Conservation (phyloP, 2,113 vertebrate species). For the Suncus etruscus region DNA sequence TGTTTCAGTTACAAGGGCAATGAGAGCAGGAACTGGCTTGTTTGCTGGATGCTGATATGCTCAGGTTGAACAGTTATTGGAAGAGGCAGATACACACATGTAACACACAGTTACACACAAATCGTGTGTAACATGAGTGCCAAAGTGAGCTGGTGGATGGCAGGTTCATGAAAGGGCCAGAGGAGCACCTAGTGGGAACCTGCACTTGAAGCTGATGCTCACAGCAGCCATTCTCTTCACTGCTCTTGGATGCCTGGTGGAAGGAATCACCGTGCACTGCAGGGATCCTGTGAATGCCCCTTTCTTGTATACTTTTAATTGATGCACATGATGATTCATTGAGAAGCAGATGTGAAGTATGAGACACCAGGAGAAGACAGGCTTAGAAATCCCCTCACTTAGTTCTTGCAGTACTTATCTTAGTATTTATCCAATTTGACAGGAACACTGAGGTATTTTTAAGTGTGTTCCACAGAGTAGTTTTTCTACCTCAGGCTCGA, state of each 20-base stretch:
- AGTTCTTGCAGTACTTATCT: slow-evolving; percentile 45
- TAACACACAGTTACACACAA: no score
- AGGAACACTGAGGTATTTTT: background rate
- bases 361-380: background rate
- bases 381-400: slow-evolving; percentile 30
- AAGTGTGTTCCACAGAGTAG: no score
- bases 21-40: background rate
- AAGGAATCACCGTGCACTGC: background rate
- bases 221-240: background rate
- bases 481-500: no score
- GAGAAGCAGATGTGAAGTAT: background rate
- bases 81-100: background rate
- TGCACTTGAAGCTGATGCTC: background rate
- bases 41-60: background rate
- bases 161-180: background rate
- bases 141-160: no score
- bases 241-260: background rate
- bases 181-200: background rate
- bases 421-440: background rate
- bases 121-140: background rate
- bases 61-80: background rate
- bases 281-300: no score
- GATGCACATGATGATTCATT: background rate
- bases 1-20: background rate
- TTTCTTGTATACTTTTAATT: no score